phyloP scores from a whole-genome alignment of 92 coral and sea anemone genomes.

The Porites cylindrica region DNA sequence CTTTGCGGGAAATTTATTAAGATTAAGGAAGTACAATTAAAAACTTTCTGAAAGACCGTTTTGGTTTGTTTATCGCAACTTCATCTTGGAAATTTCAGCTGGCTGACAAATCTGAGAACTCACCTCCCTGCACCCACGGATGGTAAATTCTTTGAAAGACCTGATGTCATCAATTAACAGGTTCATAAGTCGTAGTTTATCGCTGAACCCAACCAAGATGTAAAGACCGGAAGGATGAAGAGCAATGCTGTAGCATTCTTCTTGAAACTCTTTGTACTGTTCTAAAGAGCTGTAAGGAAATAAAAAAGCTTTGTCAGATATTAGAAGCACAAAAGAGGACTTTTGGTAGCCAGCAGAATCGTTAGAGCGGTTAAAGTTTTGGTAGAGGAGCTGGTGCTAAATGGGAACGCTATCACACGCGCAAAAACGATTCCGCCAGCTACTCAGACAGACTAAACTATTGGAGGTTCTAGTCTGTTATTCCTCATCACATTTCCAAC shows the following conservation, averaged over 20 bases:
- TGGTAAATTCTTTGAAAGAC: constrained; percentile 96
- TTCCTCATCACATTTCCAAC: too few relatives aligned
- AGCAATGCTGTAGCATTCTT: constrained; percentile 99
- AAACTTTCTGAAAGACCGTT: too few relatives aligned
- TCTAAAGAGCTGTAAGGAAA: constrained; percentile 81
- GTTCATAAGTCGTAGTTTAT: constrained; percentile 97
- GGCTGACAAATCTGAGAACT: background rate
- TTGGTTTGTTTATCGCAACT: too few relatives aligned
- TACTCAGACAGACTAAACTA: too few relatives aligned
- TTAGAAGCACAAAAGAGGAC: too few relatives aligned
- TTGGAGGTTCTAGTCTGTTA: too few relatives aligned
- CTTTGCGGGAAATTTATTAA: too few relatives aligned
- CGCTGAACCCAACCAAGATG: constrained; percentile 99
- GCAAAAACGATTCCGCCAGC: too few relatives aligned
- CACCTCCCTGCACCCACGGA: constrained; percentile 99
- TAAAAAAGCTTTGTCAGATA: background rate
- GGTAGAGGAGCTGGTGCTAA: background rate
- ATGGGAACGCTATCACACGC: too few relatives aligned
- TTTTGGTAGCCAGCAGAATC: too few relatives aligned
- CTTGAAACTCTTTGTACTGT: constrained; percentile 94
- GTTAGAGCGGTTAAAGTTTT: background rate
- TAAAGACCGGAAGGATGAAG: constrained; percentile 98
- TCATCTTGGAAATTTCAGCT: too few relatives aligned
- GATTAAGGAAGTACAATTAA: too few relatives aligned
- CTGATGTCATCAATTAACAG: constrained; percentile 98